Evolutionary conservation across 2,888 invertebrate species (phyloP), one percentile per base, ranked within the genome.

Genomic region (Diogma glabrata): DNA sequence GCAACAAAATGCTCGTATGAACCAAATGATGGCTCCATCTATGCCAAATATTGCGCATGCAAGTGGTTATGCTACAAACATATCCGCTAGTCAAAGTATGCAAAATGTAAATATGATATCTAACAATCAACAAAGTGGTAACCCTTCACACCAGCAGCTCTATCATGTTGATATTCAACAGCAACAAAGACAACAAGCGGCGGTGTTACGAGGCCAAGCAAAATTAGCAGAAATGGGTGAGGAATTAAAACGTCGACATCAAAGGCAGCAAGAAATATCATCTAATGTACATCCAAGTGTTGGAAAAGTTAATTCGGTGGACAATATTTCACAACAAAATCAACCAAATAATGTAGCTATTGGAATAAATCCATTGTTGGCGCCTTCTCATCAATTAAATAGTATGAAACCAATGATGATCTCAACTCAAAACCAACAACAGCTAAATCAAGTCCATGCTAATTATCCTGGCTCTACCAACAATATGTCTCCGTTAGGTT

Each of bases 141-240:
- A 59, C 47, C 62, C 58, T 8, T 55, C 48, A 2, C 64, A 62
- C 47, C 64, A 63, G 33, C 64, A n/a, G n/a, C n/a, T n/a, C n/a
- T n/a, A n/a, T n/a, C n/a, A n/a, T n/a, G n/a, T n/a, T n/a, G n/a
- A n/a, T n/a, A n/a, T n/a, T n/a, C 63, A 17, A 56, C 63, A 36
- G 60, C 64, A 58, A 51, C 63, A 49, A 58, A 61, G 24, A 56
- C 59, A 54, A 46, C 63, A 57, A 40, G 33, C 53, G 14, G 52
- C 52, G 6, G 33, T 53, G 1, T 28, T 66, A 0, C 68, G 62
- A 22, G 75, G 79, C 2, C 71, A 76, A 40, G 82, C 82, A 0
- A 83, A 87, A 64, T 71, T 87, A 52, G 80, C 81, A 4, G 88
- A 88, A 67, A 86, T 88, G 84, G 81, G 85, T 3, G 87, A 90